Conservation (phyloP, 2,113 vertebrate species). For the Gavia stellata region DNA sequence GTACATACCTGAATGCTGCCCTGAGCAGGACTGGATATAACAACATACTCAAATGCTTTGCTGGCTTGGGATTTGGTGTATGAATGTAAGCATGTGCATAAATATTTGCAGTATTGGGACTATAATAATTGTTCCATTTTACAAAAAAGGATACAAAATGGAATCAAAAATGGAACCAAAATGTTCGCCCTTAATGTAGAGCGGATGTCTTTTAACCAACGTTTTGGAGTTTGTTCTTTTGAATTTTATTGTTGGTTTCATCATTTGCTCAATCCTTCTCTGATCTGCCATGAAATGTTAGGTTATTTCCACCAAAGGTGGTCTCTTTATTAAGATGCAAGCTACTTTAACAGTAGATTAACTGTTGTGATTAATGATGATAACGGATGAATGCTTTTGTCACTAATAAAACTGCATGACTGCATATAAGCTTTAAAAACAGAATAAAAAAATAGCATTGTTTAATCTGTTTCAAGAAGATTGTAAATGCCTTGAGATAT, state of each 20-base stretch:
- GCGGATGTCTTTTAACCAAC: neutral
- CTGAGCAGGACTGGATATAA: neutral
- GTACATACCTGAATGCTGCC: neutral
- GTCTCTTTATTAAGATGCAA: slow-evolving; percentile 4
- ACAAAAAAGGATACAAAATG: neutral
- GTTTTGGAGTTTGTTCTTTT: neutral
- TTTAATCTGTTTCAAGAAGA: slow-evolving; percentile 69
- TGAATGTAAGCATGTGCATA: neutral
- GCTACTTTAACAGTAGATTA: slow-evolving; percentile 4
- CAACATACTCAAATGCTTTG: neutral
- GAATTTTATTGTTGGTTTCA: neutral
- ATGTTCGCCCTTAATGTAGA: neutral
- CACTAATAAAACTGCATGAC: neutral
- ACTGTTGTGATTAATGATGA: neutral
- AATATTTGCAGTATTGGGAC: neutral
- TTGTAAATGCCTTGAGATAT: slow-evolving; percentile 73
- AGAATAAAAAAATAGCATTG: slow-evolving; percentile 53
- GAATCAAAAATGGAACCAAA: neutral
- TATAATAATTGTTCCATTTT: neutral
- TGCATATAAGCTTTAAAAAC: slow-evolving; percentile 26
- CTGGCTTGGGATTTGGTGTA: neutral
- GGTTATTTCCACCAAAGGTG: neutral
- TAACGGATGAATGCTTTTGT: slow-evolving; percentile 20
- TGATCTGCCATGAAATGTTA: neutral
- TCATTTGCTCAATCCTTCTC: neutral